These are phyloP conservation scores for Hyles euphorbiae DNA, from an alignment of 1,140 invertebrate species.

Conservation along the genomic window DNA sequence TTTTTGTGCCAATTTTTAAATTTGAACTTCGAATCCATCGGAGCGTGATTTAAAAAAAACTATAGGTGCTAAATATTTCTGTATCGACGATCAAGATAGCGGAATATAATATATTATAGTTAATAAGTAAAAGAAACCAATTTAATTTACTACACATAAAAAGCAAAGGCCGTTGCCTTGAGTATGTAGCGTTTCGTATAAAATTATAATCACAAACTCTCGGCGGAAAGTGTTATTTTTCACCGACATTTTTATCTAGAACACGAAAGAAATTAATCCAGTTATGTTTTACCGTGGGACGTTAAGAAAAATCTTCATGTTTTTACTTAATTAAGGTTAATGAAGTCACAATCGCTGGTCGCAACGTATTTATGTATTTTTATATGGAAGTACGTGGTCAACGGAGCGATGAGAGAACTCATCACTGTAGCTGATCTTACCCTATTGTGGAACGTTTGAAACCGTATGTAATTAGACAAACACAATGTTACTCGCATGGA, in stretches of 20 bases:
- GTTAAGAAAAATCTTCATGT: slow-evolving; percentile 22
- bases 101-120: no score
- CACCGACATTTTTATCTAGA: slow-evolving; percentile 5
- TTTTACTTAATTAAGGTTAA: slow-evolving; percentile 61
- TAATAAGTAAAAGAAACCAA: no score
- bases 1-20: no score
- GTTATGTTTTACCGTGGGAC: slow-evolving; percentile 38
- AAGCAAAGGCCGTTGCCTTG: background rate
- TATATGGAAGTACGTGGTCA: slow-evolving; percentile 17
- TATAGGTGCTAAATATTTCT: no score
- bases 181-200: background rate
- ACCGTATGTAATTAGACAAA: slow-evolving; percentile 3
- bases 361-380: slow-evolving; percentile 40
- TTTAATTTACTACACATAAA: no score
- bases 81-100: no score
- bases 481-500: no score
- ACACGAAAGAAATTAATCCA: slow-evolving; percentile 12
- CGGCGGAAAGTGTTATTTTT: slow-evolving; percentile 3
- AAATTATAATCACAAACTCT: no score
- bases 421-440: background rate
- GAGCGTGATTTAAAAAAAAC: no score
- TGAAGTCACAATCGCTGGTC: slow-evolving; percentile 46
- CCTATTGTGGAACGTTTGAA: background rate
- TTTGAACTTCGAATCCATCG: no score
- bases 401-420: slow-evolving; percentile 14